These are phyloP conservation scores for Euwallacea similis DNA, from an alignment of 1,140 invertebrate genomes.

Conservation along the genomic window DNA sequence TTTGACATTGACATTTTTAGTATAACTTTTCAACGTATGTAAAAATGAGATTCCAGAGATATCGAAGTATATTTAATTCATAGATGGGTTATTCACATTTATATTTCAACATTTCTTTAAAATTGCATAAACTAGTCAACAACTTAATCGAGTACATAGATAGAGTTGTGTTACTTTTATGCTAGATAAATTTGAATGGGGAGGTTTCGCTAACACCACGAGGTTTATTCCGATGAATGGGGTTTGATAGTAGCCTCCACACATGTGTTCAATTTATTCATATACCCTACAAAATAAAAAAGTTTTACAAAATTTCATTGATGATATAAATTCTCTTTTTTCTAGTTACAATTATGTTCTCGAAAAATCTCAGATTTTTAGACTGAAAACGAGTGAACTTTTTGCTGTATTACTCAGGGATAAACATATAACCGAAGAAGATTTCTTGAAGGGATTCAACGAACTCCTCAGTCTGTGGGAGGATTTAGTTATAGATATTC, in stretches of 20 bases:
- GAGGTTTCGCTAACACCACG: constrained; percentile 44
- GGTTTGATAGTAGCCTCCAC: constrained; percentile 45
- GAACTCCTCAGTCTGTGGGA: constrained; percentile 61
- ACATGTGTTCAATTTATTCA: constrained; percentile 32
- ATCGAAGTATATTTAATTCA: no score
- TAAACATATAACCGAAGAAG: constrained; percentile 51
- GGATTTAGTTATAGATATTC: constrained; percentile 75
- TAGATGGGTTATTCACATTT: no score
- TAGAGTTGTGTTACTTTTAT: constrained; percentile 31
- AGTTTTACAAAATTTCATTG: neutral
- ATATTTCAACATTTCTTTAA: no score
- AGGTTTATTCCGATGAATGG: constrained; percentile 39
- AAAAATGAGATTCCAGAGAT: no score
- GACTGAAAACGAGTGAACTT: constrained; percentile 52
- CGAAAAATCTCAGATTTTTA: constrained; percentile 51
- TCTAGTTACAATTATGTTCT: constrained; percentile 47
- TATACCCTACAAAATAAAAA: neutral
- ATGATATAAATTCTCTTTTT: constrained; percentile 14
- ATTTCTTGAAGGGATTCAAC: constrained; percentile 55
- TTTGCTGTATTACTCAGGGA: constrained; percentile 52
- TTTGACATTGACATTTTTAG: no score
- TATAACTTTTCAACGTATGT: no score
- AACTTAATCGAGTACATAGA: constrained; percentile 1
- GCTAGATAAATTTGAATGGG: constrained; percentile 34
- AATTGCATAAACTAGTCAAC: constrained; percentile 31